Evolutionary conservation across 1,140 invertebrate species (phyloP), one percentile per base, ranked within the genome.

Genomic region (Drosophila takahashii): DNA sequence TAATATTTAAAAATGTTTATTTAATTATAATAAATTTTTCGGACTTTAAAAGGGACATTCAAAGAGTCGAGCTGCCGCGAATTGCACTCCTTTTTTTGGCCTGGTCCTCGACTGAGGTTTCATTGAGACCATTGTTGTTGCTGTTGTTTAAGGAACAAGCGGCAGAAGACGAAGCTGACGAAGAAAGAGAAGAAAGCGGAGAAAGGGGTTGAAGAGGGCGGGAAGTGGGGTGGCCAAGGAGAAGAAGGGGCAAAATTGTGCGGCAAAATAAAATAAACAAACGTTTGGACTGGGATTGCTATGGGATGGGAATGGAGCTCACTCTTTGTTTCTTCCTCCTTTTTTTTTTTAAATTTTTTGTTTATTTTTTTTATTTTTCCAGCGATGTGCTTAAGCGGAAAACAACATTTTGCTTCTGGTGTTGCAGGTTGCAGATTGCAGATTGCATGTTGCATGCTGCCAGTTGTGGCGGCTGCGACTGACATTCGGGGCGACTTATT

Each of bases 371-470:
- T 44, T 22, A 11, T 47, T 45, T 26, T 45, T 44, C 2, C 15
- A 67, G 77, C 83, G 83, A 87, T 87, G 81, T 81, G 81, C 81
- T 86, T 86, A 86, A 86, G 81, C 83, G 83, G 79, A 86, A 86
- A 86, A 87, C 62, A 81, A 79, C 78, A 62, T 76, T 86, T 86
- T 86, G 66, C 58, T 84, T 62, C 60, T 67, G 72, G 27, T 65
- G 22, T 45, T 60, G 47, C 57, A 60, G 57, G 34, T 41, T 61
- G 58, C 48, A 60, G 22, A n/a, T 61, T 58, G 59, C 52, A 59
- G 15, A n/a, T 53, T 59, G 54, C 32, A 45, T 42, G 32, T 48
- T 48, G 47, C n/a, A 50, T 72, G 34, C 47, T 61, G 47, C 44
- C 48, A 57, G 60, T 81, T 70, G 47, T 39, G 22, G 37, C 57